Conservation (phyloP, 2,113 vertebrate species). For the Indicator maculatus region DNA sequence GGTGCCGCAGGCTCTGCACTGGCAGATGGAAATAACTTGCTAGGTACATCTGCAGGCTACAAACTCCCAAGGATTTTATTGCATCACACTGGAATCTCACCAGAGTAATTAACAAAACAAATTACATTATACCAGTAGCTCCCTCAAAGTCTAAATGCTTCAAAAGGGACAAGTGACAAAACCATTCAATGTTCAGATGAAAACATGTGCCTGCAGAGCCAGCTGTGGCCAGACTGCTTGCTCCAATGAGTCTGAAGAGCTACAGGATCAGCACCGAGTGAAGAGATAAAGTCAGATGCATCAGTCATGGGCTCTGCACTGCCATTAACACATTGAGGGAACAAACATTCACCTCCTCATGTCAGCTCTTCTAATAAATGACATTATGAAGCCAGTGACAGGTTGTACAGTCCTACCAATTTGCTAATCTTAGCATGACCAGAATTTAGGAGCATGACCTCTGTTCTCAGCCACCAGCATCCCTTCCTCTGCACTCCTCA, state of each 20-base stretch:
- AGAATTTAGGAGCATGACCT: neutral
- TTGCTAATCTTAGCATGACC: neutral
- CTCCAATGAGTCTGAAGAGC: neutral
- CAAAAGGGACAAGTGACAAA: conserved; percentile 49
- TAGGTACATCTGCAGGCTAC: conserved; percentile 4
- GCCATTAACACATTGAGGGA: neutral
- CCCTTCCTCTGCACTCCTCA: neutral
- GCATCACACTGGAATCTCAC: conserved; percentile 2
- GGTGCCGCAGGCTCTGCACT: neutral
- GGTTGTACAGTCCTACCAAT: neutral
- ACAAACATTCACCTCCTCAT: neutral
- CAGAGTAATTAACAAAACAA: conserved; percentile 9
- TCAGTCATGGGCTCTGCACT: neutral
- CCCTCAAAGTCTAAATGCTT: neutral
- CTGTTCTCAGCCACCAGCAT: neutral
- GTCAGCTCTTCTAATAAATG: neutral
- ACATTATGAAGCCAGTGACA: neutral
- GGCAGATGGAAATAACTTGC: neutral
- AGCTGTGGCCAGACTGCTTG: neutral
- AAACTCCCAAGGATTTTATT: neutral
- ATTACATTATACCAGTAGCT: neutral
- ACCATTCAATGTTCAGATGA: neutral
- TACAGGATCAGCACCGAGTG: neutral
- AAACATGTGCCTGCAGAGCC: neutral
- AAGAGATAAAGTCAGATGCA: neutral